These are phyloP conservation scores for Meda fulgida DNA, from an alignment of 2,797 vertebrate species.

Conservation along the genomic window DNA sequence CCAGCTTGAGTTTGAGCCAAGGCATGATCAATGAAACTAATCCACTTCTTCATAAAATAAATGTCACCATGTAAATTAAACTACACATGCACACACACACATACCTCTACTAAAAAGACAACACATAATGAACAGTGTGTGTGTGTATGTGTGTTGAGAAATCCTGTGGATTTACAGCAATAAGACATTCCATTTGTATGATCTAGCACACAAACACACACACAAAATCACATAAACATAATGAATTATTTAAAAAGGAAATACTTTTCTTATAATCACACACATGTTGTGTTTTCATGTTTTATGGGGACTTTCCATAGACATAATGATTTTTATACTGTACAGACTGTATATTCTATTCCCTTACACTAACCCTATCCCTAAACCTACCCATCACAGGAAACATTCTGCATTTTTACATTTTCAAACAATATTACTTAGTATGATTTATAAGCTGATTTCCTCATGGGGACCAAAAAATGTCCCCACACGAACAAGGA, in stretches of 20 bases:
- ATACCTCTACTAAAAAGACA: constrained; percentile 18
- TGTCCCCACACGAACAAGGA: too few relatives aligned
- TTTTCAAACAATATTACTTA: too few relatives aligned
- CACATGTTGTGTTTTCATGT: too few relatives aligned
- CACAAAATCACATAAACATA: constrained; percentile 19
- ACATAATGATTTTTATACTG: too few relatives aligned
- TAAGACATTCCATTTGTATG: constrained; percentile 50
- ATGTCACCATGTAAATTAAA: constrained; percentile 23
- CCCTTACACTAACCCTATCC: too few relatives aligned
- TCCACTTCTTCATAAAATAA: constrained; percentile 25
- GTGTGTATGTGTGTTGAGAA: constrained; percentile 23
- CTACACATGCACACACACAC: not conserved
- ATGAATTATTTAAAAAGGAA: too few relatives aligned
- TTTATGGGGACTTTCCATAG: too few relatives aligned
- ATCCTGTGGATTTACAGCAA: constrained; percentile 53
- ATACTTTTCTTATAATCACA: constrained; percentile 25
- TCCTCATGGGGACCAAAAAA: too few relatives aligned
- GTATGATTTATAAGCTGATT: too few relatives aligned
- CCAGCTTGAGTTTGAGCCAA: constrained; percentile 17
- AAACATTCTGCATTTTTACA: too few relatives aligned
- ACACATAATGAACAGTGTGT: constrained; percentile 21
- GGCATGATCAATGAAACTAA: constrained; percentile 36
- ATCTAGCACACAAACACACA: constrained; percentile 27
- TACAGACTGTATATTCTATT: too few relatives aligned
- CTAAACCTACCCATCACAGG: too few relatives aligned